Percentiles rank a stretch among this genome's conserved stretches.
Evolutionary conservation across 37 sponge, comb jelly and placozoan genomes (phyloP).

Genomic region (Hormiphora californensis): DNA sequence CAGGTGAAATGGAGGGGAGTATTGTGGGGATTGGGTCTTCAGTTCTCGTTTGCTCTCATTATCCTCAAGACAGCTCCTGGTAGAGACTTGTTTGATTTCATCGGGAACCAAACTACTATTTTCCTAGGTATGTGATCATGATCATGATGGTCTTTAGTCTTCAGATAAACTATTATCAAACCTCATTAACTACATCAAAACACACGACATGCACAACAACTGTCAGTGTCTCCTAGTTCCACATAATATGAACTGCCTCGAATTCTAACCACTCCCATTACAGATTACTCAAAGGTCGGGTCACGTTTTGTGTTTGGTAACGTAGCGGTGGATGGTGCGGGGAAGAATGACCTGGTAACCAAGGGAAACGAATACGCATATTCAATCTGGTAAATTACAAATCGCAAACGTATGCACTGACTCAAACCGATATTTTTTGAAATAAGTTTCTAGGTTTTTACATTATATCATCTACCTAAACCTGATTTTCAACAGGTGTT

Average conservation of each 20-base stretch:
- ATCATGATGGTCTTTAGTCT: neutral
- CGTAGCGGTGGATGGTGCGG: constrained; percentile 10
- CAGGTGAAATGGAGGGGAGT: constrained; percentile 51
- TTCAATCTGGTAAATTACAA: no score
- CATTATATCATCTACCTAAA: no score
- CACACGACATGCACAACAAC: no score
- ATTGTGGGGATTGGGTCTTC: constrained; percentile 52
- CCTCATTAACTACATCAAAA: no score
- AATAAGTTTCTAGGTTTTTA: no score
- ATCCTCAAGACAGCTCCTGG: constrained; percentile 48
- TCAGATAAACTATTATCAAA: neutral
- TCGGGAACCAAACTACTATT: constrained; percentile 1
- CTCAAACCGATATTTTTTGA: no score
- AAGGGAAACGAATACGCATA: no score
- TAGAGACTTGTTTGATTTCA: constrained; percentile 24
- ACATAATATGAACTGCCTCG: no score
- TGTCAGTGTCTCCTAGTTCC: no score
- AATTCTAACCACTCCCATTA: neutral
- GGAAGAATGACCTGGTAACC: no score
- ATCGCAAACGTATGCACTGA: no score
- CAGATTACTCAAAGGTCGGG: constrained; percentile 28
- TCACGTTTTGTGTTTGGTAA: constrained; percentile 3
- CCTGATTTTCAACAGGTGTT: no score
- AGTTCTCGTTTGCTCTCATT: constrained; percentile 34
- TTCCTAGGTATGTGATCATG: neutral